Percentiles rank a stretch among this genome's conserved stretches.
phyloP scores from a whole-genome alignment of 2,113 vertebrate species.

The Abramis brama region DNA sequence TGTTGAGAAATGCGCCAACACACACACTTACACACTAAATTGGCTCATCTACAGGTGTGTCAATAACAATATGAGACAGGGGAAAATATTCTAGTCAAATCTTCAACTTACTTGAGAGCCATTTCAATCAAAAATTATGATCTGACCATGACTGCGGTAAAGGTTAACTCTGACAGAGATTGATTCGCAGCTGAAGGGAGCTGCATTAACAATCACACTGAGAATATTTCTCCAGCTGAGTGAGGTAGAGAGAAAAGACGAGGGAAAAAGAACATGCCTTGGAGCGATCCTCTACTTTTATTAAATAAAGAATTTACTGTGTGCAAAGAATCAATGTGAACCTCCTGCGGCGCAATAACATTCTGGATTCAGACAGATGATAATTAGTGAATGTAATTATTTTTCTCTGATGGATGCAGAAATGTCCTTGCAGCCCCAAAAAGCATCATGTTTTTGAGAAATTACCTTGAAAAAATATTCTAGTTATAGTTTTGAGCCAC shows the following conservation, averaged over 20 bases:
- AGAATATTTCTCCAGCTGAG: slow-evolving; percentile 50
- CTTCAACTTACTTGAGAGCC: slow-evolving; percentile 32
- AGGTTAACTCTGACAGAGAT: slow-evolving; percentile 64
- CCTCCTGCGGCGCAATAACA: slow-evolving; percentile 54
- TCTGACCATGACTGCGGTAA: slow-evolving; percentile 44
- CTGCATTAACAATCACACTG: slow-evolving; percentile 59
- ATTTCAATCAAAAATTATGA: slow-evolving; percentile 48
- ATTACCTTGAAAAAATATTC: slow-evolving; percentile 54
- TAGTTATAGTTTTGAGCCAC: slow-evolving; percentile 32
- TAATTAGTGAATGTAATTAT: slow-evolving; percentile 62
- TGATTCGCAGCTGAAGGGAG: slow-evolving; percentile 61
- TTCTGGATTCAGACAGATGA: slow-evolving; percentile 62
- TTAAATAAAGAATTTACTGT: slow-evolving; percentile 59
- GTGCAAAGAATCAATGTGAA: slow-evolving; percentile 26
- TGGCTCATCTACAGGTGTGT: slow-evolving; percentile 43
- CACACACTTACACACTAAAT: slow-evolving; percentile 16
- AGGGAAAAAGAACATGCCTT: slow-evolving; percentile 32
- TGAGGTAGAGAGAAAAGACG: not conserved
- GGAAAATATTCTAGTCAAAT: slow-evolving; percentile 27
- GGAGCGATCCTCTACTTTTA: slow-evolving; percentile 53
- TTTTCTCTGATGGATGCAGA: slow-evolving; percentile 55
- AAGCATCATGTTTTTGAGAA: slow-evolving; percentile 54
- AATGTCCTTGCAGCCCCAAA: slow-evolving; percentile 48
- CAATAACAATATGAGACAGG: slow-evolving; percentile 6
- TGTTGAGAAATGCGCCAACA: slow-evolving; percentile 52